These are phyloP conservation scores for Tamias sibiricus DNA, from an alignment of 2,113 vertebrate genomes.

Conservation along the genomic window DNA sequence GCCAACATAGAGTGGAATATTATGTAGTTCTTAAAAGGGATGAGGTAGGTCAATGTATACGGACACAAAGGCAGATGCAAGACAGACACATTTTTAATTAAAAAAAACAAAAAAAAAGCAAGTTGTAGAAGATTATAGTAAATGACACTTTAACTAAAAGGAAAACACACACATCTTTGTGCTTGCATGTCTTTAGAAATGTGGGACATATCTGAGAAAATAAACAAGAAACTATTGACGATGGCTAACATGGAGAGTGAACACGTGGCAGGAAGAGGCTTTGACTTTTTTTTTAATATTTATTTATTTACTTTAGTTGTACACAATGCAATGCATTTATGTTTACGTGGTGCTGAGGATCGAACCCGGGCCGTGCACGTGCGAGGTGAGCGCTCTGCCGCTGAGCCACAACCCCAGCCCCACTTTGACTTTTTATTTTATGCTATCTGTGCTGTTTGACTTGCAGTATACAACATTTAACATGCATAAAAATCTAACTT, in stretches of 20 bases:
- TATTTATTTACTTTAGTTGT: too few relatives aligned
- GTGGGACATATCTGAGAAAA: neutral
- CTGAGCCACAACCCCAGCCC: too few relatives aligned
- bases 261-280: neutral
- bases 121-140: neutral
- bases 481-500: neutral
- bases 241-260: neutral
- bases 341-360: too few relatives aligned
- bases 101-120: neutral
- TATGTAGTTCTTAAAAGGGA: constrained; percentile 7
- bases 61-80: neutral
- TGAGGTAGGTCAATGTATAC: neutral
- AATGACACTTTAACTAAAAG: constrained; percentile 16
- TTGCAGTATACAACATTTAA: neutral
- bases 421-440: too few relatives aligned
- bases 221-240: neutral
- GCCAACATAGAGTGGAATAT: constrained; percentile 22
- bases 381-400: too few relatives aligned
- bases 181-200: neutral
- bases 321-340: too few relatives aligned
- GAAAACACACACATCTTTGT: neutral
- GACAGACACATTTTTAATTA: neutral
- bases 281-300: neutral
- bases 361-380: too few relatives aligned
- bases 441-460: neutral